Evolutionary conservation across 2,797 vertebrate species (phyloP).

Genomic region (Etheostoma perlongum): DNA sequence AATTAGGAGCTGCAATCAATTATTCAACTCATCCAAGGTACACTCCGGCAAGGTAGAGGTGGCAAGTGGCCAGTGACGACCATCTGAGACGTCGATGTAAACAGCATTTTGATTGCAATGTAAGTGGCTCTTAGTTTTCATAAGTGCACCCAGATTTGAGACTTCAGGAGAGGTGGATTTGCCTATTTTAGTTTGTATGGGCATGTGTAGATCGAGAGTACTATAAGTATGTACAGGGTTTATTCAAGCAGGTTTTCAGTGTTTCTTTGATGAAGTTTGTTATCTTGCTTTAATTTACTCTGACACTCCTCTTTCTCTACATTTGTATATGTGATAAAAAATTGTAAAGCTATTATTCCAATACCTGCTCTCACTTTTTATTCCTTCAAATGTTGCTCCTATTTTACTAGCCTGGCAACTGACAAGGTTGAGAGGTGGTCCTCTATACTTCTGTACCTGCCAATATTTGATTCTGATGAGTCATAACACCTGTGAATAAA

Average conservation of each 20-base stretch:
- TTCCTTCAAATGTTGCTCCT: not conserved
- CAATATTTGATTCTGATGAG: slow-evolving; percentile 28
- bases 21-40: slow-evolving; percentile 24
- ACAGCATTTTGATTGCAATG: slow-evolving; percentile 48
- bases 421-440: not conserved
- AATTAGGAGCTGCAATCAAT: slow-evolving; percentile 39
- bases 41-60: slow-evolving; percentile 2
- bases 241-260: not conserved
- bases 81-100: slow-evolving; percentile 36
- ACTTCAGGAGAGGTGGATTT: not conserved
- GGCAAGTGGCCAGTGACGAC: slow-evolving; percentile 15
- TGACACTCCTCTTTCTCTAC: not conserved
- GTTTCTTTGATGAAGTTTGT: no score
- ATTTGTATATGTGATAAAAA: not conserved
- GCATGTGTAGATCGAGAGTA: not conserved
- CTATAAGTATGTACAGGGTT: not conserved
- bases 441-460: not conserved
- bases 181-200: slow-evolving; percentile 10
- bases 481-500: slow-evolving; percentile 11
- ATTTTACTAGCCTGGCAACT: slow-evolving; percentile 5
- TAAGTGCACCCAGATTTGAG: slow-evolving; percentile 5
- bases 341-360: not conserved
- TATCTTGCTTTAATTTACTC: not conserved
- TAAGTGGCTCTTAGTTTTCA: slow-evolving; percentile 36
- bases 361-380: not conserved